These are phyloP conservation scores for Aplocera efformata DNA, from an alignment of 2,888 invertebrate species.

Conservation along the genomic window DNA sequence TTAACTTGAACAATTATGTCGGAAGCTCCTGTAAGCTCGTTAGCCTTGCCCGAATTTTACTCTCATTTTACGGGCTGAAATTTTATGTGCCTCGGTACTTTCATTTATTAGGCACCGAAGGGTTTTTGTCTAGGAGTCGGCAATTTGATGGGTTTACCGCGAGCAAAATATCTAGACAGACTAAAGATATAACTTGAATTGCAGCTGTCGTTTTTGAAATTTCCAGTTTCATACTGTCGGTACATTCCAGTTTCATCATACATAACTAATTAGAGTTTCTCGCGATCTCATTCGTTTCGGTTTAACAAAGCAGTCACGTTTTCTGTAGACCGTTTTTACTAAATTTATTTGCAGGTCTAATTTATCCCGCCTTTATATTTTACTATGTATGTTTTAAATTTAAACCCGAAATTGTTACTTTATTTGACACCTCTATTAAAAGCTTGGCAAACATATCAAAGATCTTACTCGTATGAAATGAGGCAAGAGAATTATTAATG, in stretches of 20 bases:
- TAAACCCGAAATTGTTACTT: too few species aligned
- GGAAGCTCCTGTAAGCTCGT: constrained; percentile 20
- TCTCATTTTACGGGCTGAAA: constrained; percentile 6
- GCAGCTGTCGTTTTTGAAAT: too few species aligned
- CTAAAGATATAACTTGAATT: background rate
- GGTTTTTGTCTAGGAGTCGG: too few species aligned
- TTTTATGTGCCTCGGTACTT: constrained; percentile 3
- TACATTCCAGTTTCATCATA: too few species aligned
- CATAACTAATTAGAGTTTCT: constrained; percentile 47
- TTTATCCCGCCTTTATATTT: too few species aligned
- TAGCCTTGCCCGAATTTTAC: constrained; percentile 15
- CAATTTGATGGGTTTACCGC: too few species aligned
- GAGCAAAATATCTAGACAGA: background rate
- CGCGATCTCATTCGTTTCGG: constrained; percentile 44
- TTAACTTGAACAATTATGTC: constrained; percentile 21
- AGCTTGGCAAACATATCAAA: too few species aligned
- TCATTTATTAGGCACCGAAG: constrained; percentile 1
- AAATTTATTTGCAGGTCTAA: constrained; percentile 39
- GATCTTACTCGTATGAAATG: too few species aligned
- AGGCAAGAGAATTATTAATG: too few species aligned
- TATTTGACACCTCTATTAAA: too few species aligned
- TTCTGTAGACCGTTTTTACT: constrained; percentile 31
- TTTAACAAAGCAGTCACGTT: constrained; percentile 52
- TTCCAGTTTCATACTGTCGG: background rate
- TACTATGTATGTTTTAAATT: too few species aligned